phyloP scores from a whole-genome alignment of 2,888 invertebrate species.

The Petrophora chlorosata region DNA sequence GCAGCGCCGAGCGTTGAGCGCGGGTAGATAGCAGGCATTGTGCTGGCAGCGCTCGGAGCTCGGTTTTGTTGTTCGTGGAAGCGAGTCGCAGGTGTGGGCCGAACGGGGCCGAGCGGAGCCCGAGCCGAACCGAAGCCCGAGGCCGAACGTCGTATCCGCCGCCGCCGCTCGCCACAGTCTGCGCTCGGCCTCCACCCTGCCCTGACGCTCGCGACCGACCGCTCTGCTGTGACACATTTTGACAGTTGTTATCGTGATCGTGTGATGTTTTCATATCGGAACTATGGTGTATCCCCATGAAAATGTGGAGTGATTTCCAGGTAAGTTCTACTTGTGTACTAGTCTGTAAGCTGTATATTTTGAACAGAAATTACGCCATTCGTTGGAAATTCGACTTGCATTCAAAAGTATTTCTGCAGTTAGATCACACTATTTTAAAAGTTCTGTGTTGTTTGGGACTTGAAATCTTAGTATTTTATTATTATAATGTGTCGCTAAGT shows the following conservation, averaged over 20 bases:
- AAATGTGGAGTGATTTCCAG: conserved; percentile 84
- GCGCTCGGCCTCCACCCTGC: conserved; percentile 73
- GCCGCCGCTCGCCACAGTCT: conserved; percentile 64
- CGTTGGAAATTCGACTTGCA: conserved; percentile 44
- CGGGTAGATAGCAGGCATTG: conserved; percentile 56
- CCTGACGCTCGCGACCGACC: conserved; percentile 68
- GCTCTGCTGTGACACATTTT: conserved; percentile 73
- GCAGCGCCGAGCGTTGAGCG: conserved; percentile 32
- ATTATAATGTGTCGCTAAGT: not conserved
- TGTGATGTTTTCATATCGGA: conserved; percentile 82
- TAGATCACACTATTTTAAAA: conserved; percentile 34
- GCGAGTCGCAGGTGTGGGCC: conserved; percentile 80
- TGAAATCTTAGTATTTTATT: conserved; percentile 3
- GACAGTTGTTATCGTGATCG: conserved; percentile 83
- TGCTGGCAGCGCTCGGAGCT: conserved; percentile 46
- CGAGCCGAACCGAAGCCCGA: conserved; percentile 53
- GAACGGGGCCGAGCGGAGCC: conserved; percentile 43
- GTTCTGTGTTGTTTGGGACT: conserved; percentile 16
- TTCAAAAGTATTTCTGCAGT: conserved; percentile 42
- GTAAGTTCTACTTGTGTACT: conserved; percentile 52
- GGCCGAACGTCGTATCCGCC: conserved; percentile 51
- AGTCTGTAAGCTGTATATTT: conserved; percentile 10
- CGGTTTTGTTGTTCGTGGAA: conserved; percentile 77
- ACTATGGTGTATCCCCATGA: conserved; percentile 84
- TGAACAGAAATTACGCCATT: conserved; percentile 35